phyloP scores from a whole-genome alignment of 1,140 invertebrate genomes.

The Pogonomyrmex californicus region DNA sequence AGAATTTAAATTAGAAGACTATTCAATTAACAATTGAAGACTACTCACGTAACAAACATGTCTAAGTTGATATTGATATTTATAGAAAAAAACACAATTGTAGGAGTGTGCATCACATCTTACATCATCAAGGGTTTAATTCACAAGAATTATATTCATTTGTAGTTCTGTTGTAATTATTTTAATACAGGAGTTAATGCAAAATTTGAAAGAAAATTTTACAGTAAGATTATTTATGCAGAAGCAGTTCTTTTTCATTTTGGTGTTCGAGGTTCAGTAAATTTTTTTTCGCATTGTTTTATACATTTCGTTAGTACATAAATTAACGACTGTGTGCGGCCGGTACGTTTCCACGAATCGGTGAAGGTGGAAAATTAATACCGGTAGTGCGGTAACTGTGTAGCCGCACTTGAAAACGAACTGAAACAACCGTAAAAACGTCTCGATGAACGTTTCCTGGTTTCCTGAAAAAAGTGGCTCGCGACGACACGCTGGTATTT shows the following conservation, averaged over 20 bases:
- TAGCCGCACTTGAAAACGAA: constrained; percentile 69
- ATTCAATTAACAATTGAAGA: not conserved
- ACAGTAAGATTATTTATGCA: constrained; percentile 28
- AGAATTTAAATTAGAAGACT: not conserved
- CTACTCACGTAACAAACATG: not conserved
- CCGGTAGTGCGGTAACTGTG: constrained; percentile 64
- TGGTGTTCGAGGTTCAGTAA: constrained; percentile 44
- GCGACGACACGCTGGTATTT: constrained; percentile 46
- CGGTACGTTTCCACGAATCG: constrained; percentile 70
- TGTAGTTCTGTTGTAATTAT: not conserved
- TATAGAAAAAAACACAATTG: not conserved
- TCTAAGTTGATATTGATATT: not conserved
- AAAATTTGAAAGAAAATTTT: constrained; percentile 10
- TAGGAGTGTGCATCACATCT: not conserved
- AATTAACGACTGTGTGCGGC: constrained; percentile 69
- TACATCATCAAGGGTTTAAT: not conserved
- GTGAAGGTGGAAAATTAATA: constrained; percentile 68
- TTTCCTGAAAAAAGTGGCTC: constrained; percentile 51
- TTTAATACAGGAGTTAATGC: not conserved
- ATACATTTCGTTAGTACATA: constrained; percentile 73
- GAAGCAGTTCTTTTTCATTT: constrained; percentile 29
- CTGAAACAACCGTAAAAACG: constrained; percentile 69
- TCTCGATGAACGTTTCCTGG: constrained; percentile 65
- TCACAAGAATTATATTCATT: not conserved
- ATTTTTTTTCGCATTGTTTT: constrained; percentile 55